These are phyloP conservation scores for Grantiella picta DNA, from an alignment of 2,113 vertebrate genomes.

Conservation along the genomic window DNA sequence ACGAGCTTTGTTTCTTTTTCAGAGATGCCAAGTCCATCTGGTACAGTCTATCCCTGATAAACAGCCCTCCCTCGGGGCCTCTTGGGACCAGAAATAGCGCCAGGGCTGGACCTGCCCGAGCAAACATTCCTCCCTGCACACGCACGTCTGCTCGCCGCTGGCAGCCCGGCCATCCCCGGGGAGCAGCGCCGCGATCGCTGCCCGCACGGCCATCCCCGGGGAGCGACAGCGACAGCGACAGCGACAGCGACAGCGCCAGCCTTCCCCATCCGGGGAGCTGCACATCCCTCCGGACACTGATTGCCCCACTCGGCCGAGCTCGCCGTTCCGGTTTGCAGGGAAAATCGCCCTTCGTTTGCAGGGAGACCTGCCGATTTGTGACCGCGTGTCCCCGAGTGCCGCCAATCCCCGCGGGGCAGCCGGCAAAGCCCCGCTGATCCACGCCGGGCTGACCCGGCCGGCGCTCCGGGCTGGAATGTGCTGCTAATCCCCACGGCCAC, in stretches of 20 bases:
- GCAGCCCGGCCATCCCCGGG: fast-evolving
- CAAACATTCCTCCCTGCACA: constrained; percentile 24
- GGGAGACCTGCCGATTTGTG: not conserved
- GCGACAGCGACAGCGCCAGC: too few relatives aligned
- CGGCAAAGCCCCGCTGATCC: not conserved
- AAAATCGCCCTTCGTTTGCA: not conserved
- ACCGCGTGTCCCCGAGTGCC: not conserved
- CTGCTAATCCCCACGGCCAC: not conserved
- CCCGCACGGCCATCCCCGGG: too few relatives aligned
- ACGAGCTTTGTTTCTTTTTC: not conserved
- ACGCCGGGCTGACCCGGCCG: fast-evolving
- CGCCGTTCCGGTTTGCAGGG: not conserved
- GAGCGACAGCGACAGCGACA: too few relatives aligned
- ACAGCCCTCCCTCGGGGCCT: not conserved
- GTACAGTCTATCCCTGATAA: constrained; percentile 60
- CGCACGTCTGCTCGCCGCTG: not conserved
- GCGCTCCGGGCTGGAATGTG: not conserved
- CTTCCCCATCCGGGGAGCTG: not conserved
- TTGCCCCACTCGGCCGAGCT: fast-evolving
- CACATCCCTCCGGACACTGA: not conserved
- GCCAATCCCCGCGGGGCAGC: not conserved
- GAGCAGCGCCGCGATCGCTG: not conserved
- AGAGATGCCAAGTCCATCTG: constrained; percentile 40
- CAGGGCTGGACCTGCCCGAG: not conserved
- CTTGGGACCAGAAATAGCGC: constrained; percentile 22